These are phyloP conservation scores for Melanotaenia nigrans DNA, from an alignment of 2,797 vertebrate genomes.

Conservation along the genomic window DNA sequence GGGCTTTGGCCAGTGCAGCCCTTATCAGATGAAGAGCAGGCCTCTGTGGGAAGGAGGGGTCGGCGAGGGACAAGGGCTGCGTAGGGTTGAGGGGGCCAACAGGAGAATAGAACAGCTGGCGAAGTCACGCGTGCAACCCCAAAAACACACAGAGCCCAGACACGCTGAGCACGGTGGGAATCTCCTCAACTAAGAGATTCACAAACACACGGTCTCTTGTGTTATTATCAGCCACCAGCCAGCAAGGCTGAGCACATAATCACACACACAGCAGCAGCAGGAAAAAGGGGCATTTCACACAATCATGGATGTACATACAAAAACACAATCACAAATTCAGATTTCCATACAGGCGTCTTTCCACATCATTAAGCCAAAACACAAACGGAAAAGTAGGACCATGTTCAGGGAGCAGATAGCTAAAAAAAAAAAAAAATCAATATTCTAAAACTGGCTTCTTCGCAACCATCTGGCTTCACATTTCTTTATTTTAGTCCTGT, in stretches of 20 bases:
- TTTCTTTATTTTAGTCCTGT: background rate
- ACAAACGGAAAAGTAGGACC: slow-evolving; percentile 1
- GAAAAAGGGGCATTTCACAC: slow-evolving; percentile 45
- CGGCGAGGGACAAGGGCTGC: slow-evolving; percentile 55
- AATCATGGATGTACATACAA: slow-evolving; percentile 45
- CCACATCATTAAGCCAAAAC: slow-evolving; percentile 52
- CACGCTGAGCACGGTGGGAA: slow-evolving; percentile 84
- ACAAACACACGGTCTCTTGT: slow-evolving; percentile 79
- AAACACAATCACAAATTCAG: slow-evolving; percentile 58
- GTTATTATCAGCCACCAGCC: slow-evolving; percentile 80
- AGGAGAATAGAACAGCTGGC: slow-evolving; percentile 85
- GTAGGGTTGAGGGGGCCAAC: slow-evolving; percentile 66
- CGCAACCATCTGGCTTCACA: slow-evolving; percentile 22
- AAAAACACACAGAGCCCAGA: slow-evolving; percentile 83
- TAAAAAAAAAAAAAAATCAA: slow-evolving; percentile 1
- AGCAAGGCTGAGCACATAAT: slow-evolving; percentile 80
- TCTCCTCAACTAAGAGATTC: slow-evolving; percentile 74
- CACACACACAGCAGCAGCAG: slow-evolving; percentile 63
- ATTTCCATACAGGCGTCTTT: slow-evolving; percentile 75
- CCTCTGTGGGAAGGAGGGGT: slow-evolving; percentile 72
- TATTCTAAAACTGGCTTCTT: slow-evolving; percentile 4
- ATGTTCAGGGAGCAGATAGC: background rate
- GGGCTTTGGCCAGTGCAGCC: slow-evolving; percentile 66
- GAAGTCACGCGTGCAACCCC: slow-evolving; percentile 81
- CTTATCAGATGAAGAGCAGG: slow-evolving; percentile 86